Conservation (phyloP, 2,797 vertebrate species). For the Myripristis jacobus region DNA sequence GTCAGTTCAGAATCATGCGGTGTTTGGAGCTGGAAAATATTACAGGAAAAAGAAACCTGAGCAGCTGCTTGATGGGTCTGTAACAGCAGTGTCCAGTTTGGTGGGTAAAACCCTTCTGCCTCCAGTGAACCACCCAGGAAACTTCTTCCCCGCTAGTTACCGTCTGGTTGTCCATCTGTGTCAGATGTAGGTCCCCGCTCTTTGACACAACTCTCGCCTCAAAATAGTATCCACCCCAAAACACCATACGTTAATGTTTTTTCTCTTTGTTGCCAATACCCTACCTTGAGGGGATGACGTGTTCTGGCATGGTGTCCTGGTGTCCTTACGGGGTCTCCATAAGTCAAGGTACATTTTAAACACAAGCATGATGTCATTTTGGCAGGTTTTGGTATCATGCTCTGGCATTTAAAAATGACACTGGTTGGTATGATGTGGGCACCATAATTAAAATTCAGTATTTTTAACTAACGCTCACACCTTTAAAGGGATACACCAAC, state of each 20-base stretch:
- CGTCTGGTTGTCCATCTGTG: conserved; percentile 61
- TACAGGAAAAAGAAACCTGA: conserved; percentile 27
- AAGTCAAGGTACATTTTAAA: too few relatives aligned
- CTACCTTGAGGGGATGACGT: too few relatives aligned
- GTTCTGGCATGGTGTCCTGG: too few relatives aligned
- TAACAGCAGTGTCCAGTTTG: conserved; percentile 35
- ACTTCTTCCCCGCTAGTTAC: conserved; percentile 40
- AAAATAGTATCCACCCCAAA: neutral
- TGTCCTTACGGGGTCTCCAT: too few relatives aligned
- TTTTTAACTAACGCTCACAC: too few relatives aligned
- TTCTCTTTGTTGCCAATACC: neutral
- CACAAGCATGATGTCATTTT: too few relatives aligned
- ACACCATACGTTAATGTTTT: neutral
- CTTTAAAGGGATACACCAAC: too few relatives aligned
- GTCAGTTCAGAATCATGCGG: conserved; percentile 19
- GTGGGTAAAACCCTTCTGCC: conserved; percentile 16
- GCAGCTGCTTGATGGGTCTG: conserved; percentile 57
- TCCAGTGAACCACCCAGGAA: conserved; percentile 49
- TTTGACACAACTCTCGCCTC: conserved; percentile 13
- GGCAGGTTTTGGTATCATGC: too few relatives aligned
- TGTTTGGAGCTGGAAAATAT: conserved; percentile 10
- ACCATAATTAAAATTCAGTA: too few relatives aligned
- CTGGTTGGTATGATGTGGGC: too few relatives aligned
- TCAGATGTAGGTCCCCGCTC: conserved; percentile 41
- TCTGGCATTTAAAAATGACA: too few relatives aligned